A percentile compares a stretch with the other conserved stretches of the same genome.
Conservation (phyloP, 2,113 vertebrate genomes). For the Ophthalmolycus amberensis region DNA sequence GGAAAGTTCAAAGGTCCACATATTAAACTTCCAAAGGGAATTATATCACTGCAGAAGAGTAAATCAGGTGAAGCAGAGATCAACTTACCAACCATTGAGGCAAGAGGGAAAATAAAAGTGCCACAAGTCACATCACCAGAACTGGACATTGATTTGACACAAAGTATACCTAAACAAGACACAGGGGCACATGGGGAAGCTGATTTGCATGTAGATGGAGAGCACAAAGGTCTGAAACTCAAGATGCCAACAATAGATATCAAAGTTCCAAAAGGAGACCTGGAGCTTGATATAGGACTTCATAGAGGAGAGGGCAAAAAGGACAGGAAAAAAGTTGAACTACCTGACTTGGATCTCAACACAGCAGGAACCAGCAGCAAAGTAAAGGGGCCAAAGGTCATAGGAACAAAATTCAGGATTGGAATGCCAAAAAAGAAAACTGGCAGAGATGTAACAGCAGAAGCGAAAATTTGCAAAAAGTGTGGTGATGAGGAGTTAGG, state of each 20-base stretch:
- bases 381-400: slow-evolving; percentile 73
- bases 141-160: slow-evolving; percentile 72
- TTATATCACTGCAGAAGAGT: slow-evolving; percentile 51
- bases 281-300: slow-evolving; percentile 69
- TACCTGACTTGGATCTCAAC: slow-evolving; percentile 67
- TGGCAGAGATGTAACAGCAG: slow-evolving; percentile 46
- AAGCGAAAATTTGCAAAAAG: slow-evolving; percentile 51
- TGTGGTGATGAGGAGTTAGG: slow-evolving; percentile 32
- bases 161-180: slow-evolving; percentile 41
- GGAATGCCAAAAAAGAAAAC: slow-evolving; percentile 78
- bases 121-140: slow-evolving; percentile 60
- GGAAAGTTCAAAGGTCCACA: slow-evolving; percentile 72
- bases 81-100: slow-evolving; percentile 34
- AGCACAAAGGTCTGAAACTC: slow-evolving; percentile 63
- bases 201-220: slow-evolving; percentile 30
- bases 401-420: slow-evolving; percentile 81
- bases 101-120: slow-evolving; percentile 56
- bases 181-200: not conserved
- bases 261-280: slow-evolving; percentile 58
- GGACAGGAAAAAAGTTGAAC: slow-evolving; percentile 68
- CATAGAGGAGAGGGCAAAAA: slow-evolving; percentile 60
- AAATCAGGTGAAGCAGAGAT: slow-evolving; percentile 41
- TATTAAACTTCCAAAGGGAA: slow-evolving; percentile 59
- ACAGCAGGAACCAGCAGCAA: slow-evolving; percentile 37
- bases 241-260: slow-evolving; percentile 78